phyloP scores from a whole-genome alignment of 1,140 invertebrate species.

The Chelonus insularis region DNA sequence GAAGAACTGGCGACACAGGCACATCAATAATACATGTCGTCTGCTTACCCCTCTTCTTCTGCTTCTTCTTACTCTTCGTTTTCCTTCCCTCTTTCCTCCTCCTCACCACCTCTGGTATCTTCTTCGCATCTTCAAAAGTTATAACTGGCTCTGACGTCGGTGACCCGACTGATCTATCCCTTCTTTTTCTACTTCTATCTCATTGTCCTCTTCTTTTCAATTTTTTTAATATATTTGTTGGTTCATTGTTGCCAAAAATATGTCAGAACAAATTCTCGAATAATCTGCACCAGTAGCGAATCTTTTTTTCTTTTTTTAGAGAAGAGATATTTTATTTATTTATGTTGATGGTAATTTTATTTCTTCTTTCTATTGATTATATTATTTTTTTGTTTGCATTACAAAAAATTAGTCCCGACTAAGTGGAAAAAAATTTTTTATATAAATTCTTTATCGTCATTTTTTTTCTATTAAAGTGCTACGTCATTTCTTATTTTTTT shows the following conservation, averaged over 20 bases:
- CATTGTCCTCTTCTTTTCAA: not conserved
- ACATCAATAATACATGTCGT: conserved; percentile 49
- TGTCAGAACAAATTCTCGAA: not conserved
- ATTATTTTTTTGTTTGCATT: too few species aligned
- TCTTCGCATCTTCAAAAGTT: conserved; percentile 35
- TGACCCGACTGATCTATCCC: conserved; percentile 37
- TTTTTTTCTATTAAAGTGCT: conserved; percentile 14
- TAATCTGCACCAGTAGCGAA: too few species aligned
- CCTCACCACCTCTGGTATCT: conserved; percentile 27
- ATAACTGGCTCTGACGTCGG: conserved; percentile 41
- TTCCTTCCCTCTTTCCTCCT: not conserved
- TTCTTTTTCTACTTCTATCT: conserved; percentile 21
- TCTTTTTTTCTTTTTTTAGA: too few species aligned
- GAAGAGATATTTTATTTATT: too few species aligned
- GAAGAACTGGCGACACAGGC: conserved; percentile 37
- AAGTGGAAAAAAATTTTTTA: too few species aligned
- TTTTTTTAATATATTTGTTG: conserved; percentile 6
- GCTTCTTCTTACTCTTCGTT: not conserved
- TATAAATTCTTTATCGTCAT: too few species aligned
- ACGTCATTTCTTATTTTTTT: conserved; percentile 1
- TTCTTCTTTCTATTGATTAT: too few species aligned
- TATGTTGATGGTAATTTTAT: too few species aligned
- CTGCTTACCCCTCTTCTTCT: conserved; percentile 28
- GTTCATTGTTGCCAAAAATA: conserved; percentile 20
- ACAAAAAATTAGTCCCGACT: too few species aligned